A percentile compares a stretch with the other conserved stretches of the same genome.
Evolutionary conservation across 2,797 vertebrate genomes (phyloP).

Genomic region (Leuciscus waleckii): DNA sequence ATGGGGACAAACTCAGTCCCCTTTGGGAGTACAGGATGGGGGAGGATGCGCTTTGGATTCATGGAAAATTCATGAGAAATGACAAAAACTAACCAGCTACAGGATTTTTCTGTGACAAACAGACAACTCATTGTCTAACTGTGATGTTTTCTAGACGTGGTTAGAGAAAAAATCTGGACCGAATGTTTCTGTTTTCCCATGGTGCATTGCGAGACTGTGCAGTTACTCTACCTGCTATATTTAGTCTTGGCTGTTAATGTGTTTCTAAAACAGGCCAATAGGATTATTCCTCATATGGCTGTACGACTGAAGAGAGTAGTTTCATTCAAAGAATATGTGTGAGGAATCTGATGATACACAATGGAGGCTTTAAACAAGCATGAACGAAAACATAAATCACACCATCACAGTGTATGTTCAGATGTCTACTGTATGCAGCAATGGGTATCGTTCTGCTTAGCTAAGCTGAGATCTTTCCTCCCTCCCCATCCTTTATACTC

Average conservation of each 20-base stretch:
- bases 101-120: slow-evolving; percentile 25
- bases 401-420: slow-evolving; percentile 20
- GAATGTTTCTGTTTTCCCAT: slow-evolving; percentile 53
- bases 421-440: slow-evolving; percentile 43
- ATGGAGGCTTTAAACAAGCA: not conserved
- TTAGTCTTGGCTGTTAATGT: slow-evolving; percentile 57
- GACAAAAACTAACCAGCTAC: slow-evolving; percentile 31
- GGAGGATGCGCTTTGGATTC: slow-evolving; percentile 40
- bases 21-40: slow-evolving; percentile 41
- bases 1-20: slow-evolving; percentile 53
- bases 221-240: slow-evolving; percentile 61
- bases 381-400: not conserved
- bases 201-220: slow-evolving; percentile 42
- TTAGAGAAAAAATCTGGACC: slow-evolving; percentile 49
- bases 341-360: not conserved
- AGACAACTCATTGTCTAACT: not conserved
- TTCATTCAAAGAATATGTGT: slow-evolving; percentile 33
- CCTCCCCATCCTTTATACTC: slow-evolving; percentile 38
- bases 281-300: slow-evolving; percentile 51
- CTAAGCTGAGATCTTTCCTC: slow-evolving; percentile 59
- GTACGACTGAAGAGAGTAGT: slow-evolving; percentile 8
- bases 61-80: slow-evolving; percentile 60
- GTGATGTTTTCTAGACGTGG: not conserved
- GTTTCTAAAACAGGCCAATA: slow-evolving; percentile 59
- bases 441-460: slow-evolving; percentile 63